Conservation (phyloP, 2,113 vertebrate species). For the Morone chrysops region DNA sequence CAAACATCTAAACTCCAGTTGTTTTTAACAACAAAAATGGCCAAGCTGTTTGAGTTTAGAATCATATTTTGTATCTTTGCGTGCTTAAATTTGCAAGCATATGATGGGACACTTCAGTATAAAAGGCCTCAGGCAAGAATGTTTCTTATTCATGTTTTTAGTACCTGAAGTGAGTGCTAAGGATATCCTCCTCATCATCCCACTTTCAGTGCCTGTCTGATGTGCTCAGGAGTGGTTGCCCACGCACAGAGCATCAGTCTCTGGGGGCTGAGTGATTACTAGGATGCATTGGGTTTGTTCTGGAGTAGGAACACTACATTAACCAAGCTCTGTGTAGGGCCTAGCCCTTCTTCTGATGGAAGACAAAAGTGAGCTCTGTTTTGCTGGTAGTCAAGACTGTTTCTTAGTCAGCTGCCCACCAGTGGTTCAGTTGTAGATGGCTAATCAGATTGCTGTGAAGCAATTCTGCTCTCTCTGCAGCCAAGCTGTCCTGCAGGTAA, state of each 20-base stretch:
- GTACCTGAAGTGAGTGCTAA: background rate
- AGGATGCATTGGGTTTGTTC: background rate
- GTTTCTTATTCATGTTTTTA: constrained; percentile 6
- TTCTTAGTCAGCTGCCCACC: background rate
- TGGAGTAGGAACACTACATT: background rate
- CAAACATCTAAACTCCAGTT: background rate
- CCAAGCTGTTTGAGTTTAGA: background rate
- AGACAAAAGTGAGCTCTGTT: background rate
- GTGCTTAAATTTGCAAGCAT: background rate
- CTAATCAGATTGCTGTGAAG: background rate
- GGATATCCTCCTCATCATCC: background rate
- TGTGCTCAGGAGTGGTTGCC: background rate
- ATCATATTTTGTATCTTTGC: background rate
- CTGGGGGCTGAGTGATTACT: background rate
- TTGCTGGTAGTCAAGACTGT: background rate
- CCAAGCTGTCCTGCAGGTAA: background rate
- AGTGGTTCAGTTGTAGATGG: background rate
- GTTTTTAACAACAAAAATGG: background rate
- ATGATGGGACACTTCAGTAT: background rate
- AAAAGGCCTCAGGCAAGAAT: constrained; percentile 8
- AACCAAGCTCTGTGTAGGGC: background rate
- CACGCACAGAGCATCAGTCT: background rate
- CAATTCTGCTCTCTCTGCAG: background rate
- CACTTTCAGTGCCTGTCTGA: background rate
- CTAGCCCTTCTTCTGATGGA: background rate